Percentiles rank a stretch among this genome's conserved stretches.
Conservation (phyloP, 2,797 vertebrate genomes). For the Enteromius viviparus region DNA sequence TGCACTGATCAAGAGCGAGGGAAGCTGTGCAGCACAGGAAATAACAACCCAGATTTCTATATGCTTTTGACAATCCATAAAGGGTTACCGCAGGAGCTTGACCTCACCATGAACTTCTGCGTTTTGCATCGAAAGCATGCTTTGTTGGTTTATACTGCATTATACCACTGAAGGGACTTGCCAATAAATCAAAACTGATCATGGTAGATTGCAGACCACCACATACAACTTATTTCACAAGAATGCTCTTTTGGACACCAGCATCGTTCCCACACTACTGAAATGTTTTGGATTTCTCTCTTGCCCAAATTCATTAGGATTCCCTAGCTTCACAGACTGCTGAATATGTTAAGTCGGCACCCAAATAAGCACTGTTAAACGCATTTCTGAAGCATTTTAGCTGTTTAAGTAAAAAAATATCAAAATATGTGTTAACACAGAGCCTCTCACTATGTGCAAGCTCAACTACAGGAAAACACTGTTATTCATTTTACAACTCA, state of each 20-base stretch:
- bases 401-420: neutral
- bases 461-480: slow-evolving; percentile 2
- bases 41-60: slow-evolving; percentile 26
- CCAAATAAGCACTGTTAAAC: neutral
- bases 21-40: slow-evolving; percentile 46
- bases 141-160: neutral
- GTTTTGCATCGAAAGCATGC: slow-evolving; percentile 6
- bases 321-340: slow-evolving; percentile 32
- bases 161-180: slow-evolving; percentile 15
- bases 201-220: slow-evolving; percentile 16
- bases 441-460: neutral
- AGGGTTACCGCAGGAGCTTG: neutral
- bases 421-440: neutral
- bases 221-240: slow-evolving; percentile 16
- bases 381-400: neutral
- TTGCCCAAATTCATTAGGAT: slow-evolving; percentile 37
- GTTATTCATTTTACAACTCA: neutral
- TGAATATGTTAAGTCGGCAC: slow-evolving; percentile 13
- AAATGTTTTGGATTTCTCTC: slow-evolving; percentile 46
- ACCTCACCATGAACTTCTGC: neutral
- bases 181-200: slow-evolving; percentile 22
- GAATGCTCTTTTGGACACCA: slow-evolving; percentile 42
- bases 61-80: slow-evolving; percentile 36
- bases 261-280: slow-evolving; percentile 46
- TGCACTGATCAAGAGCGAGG: slow-evolving; percentile 24